Base-by-base conservation (phyloP, 1,140 invertebrate species). In the Geopemphigus sp. region DNA sequence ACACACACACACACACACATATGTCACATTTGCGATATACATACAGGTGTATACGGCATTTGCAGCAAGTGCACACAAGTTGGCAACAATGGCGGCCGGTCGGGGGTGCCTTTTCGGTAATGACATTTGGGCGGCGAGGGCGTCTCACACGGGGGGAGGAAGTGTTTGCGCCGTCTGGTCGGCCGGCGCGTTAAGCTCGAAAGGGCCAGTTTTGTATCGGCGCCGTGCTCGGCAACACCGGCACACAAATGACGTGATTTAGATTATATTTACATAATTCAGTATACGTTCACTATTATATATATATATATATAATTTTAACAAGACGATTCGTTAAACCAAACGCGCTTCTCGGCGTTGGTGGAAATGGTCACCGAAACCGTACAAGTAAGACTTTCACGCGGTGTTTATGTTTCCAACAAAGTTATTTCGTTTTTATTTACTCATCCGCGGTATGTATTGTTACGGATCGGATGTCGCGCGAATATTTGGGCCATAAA, bases 191-290 rank as follows among this genome's bases (percentile, higher is more conserved):
- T 50, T 63, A 78, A 78, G 74, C 74, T 78, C 74, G n/a, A 63
- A 78, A 45, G 57, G 57, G 74, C 74, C 74, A 78, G 74, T 78
- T 78, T 50, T 17, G 57, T 78, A 78, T 78, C 54, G 56, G 56
- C 45, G 74, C 74, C 74, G 74, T 78, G 26, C 57, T 39, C 56
- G 74, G 74, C 56, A 78, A 78, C 74, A 78, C 74, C 57, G 54
- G 56, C 57, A 63, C 57, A 50, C 4, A 63, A 78, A 78, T 78
- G 74, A 29, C 57, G 24, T 78, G 24, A 78, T 76, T 76, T 26
- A 39, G 32, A 39, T 39, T 39, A 39, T 8, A 39, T 39, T 39
- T 39, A 39, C 8, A 39, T 39, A 39, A 8, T 39, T 39, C 32
- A 39, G 8, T 39, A 45, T 1, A 45, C 19, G 26, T 53, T 50